Conservation (phyloP, 30 jellyfish, hydroid and myxozoan species). For the Hydra vulgaris region DNA sequence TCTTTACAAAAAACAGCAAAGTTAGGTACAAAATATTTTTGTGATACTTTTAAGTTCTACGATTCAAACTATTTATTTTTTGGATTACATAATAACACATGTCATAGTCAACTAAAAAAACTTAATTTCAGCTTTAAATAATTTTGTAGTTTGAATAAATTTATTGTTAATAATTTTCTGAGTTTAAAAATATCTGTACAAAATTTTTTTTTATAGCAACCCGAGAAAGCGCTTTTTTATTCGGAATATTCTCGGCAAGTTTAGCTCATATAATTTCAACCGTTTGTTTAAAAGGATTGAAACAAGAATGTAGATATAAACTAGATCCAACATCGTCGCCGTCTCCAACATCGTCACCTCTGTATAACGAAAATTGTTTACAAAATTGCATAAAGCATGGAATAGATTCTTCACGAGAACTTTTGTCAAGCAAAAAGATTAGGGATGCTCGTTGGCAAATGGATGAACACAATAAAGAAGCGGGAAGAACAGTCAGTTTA, state of each 20-base stretch:
- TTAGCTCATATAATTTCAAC: constrained; percentile 20
- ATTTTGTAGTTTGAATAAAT: too few relatives aligned
- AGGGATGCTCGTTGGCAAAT: constrained; percentile 21
- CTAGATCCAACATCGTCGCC: too few relatives aligned
- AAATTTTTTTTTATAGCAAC: constrained; percentile 4
- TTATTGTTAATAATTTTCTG: too few relatives aligned
- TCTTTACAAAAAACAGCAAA: neutral
- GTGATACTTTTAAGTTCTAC: too few relatives aligned
- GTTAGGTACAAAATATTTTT: too few relatives aligned
- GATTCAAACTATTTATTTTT: too few relatives aligned
- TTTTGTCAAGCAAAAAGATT: constrained; percentile 13
- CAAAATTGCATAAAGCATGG: constrained; percentile 15
- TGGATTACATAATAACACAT: too few relatives aligned
- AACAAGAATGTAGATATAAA: constrained; percentile 16
- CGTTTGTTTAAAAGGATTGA: constrained; percentile 16
- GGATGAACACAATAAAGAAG: constrained; percentile 36
- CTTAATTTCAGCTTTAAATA: too few relatives aligned
- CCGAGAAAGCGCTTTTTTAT: constrained; percentile 31
- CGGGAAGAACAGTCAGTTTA: constrained; percentile 24
- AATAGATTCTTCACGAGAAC: constrained; percentile 8
- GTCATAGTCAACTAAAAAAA: too few relatives aligned
- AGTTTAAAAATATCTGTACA: too few relatives aligned
- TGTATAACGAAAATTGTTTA: neutral
- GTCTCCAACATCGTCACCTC: too few relatives aligned
- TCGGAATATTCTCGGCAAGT: constrained; percentile 30